phyloP scores from a whole-genome alignment of 1,140 invertebrate species.

The Drosophila pallidifrons region DNA sequence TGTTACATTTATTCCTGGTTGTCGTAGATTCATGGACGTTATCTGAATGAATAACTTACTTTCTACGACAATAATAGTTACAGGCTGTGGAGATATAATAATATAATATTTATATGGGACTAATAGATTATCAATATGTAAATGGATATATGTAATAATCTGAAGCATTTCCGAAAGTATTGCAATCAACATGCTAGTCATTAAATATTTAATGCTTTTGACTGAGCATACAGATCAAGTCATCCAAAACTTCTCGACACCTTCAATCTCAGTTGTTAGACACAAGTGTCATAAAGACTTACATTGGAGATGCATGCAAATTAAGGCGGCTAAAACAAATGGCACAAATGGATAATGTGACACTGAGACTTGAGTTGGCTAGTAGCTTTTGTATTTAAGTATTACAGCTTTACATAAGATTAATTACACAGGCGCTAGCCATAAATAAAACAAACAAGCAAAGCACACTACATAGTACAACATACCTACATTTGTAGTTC shows the following conservation, averaged over 20 bases:
- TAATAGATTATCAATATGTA: too few species aligned
- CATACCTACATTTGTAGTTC: background rate
- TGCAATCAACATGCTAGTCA: background rate
- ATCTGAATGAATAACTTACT: too few species aligned
- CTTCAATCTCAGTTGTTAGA: background rate
- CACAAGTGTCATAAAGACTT: slow-evolving; percentile 60
- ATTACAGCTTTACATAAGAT: slow-evolving; percentile 73
- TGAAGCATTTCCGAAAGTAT: too few species aligned
- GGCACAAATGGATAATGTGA: slow-evolving; percentile 53
- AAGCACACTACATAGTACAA: slow-evolving; percentile 26
- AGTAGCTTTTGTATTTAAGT: slow-evolving; percentile 29
- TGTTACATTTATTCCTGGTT: too few species aligned
- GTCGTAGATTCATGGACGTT: too few species aligned
- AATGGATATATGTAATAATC: too few species aligned
- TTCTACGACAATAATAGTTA: too few species aligned
- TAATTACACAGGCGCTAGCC: slow-evolving; percentile 68
- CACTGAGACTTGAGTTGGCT: slow-evolving; percentile 44
- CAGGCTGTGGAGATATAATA: too few species aligned
- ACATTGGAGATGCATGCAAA: slow-evolving; percentile 69
- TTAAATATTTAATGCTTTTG: slow-evolving; percentile 32
- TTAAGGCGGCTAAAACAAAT: slow-evolving; percentile 62
- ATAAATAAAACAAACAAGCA: slow-evolving; percentile 70
- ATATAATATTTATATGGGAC: too few species aligned
- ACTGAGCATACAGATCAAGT: slow-evolving; percentile 25
- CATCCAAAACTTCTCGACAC: slow-evolving; percentile 31